Evolutionary conservation across 2,113 vertebrate species (phyloP), one percentile per base, ranked within the genome.

Genomic region (Euleptes europaea): DNA sequence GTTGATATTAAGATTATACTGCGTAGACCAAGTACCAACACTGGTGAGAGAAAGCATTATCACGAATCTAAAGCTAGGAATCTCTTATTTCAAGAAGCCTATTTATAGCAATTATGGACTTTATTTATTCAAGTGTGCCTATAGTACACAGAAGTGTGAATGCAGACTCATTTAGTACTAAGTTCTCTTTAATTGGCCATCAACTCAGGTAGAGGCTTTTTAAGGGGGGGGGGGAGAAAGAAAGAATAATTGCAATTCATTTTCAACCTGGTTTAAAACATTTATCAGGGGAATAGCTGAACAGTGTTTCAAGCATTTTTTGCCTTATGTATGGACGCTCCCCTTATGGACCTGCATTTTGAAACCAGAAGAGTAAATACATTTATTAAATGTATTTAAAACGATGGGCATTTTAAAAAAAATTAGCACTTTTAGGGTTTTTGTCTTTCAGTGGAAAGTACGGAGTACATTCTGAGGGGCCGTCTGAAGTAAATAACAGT

Each of bases 61-160:
- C 96, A 95, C 97, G 96, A 95, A 91, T 84, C 54, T 89, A 92
- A 86, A 49, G 91, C 90, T 80, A 74, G 88, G 93, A 90, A 96
- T 95, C 95, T 97, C 96, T 93, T 88, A 66, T 91, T 96, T 94
- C 95, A 88, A 96, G 94, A 91, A 95, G 89, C 90, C 96, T 95
- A 90, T 96, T 96, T 92, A 92, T 92, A 95, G 93, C 93, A 77
- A 85, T 89, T 40, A 91, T 88, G 94, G 96, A 90, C 92, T 86
- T 93, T 95, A 91, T 95, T 95, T 95, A 85, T 95, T 94, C 91
- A 88, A 73, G 95, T 95, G 84, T 92, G 66, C 94, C 96, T 92
- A 80, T 69, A 91, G 89, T 54, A 47, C 2, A 93, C 92, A 79
- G 91, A 65, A 93, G 89, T 72, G 94, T 77, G 92, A 96, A 94